phyloP scores from a whole-genome alignment of 2,888 invertebrate genomes.

The Dioctria linearis region DNA sequence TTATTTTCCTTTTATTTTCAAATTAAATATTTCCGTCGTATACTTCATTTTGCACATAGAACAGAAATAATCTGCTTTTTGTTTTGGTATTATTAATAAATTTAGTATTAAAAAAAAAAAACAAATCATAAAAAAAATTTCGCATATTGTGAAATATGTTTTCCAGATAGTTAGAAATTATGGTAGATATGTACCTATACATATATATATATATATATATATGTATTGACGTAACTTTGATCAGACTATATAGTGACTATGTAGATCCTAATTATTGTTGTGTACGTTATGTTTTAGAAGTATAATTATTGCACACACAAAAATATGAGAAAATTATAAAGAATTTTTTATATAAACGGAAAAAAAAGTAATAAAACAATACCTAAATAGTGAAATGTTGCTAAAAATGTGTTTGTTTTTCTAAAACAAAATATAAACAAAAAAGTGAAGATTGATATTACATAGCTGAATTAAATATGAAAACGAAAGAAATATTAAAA shows the following conservation, averaged over 20 bases:
- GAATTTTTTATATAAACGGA: slow-evolving; percentile 31
- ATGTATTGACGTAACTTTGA: not conserved
- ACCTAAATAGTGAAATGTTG: slow-evolving; percentile 27
- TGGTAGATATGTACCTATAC: not conserved
- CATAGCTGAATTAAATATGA: slow-evolving; percentile 29
- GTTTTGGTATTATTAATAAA: not conserved
- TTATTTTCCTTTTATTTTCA: not conserved
- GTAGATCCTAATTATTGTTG: slow-evolving; percentile 31
- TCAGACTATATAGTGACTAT: slow-evolving; percentile 15
- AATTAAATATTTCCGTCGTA: not conserved
- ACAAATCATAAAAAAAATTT: slow-evolving; percentile 35
- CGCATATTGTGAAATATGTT: slow-evolving; percentile 55
- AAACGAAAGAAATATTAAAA: slow-evolving; percentile 31
- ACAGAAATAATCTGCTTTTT: not conserved
- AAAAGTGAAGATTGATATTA: not conserved
- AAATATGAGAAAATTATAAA: slow-evolving; percentile 13
- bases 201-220: too few species aligned
- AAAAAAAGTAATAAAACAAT: slow-evolving; percentile 46
- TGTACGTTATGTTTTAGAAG: slow-evolving; percentile 21
- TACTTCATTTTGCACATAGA: not conserved
- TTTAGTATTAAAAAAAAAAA: not conserved
- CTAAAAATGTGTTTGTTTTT: slow-evolving; percentile 30
- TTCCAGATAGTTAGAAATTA: not conserved
- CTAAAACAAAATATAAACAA: slow-evolving; percentile 29
- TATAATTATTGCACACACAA: slow-evolving; percentile 3